phyloP scores from a whole-genome alignment of 2,113 vertebrate species.

The Cygnus buccinator region DNA sequence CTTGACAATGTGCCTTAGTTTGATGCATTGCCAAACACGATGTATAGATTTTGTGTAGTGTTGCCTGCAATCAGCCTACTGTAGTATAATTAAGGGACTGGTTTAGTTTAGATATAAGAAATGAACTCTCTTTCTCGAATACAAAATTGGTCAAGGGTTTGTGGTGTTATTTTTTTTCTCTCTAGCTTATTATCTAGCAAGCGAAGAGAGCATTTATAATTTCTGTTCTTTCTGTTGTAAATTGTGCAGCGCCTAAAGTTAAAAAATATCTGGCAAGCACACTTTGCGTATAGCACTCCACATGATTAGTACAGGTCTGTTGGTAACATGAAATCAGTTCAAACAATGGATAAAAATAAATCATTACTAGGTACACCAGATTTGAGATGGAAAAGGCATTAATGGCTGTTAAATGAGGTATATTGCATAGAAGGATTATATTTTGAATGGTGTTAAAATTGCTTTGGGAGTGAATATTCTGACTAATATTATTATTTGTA shows the following conservation, averaged over 20 bases:
- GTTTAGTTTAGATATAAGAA: constrained; percentile 12
- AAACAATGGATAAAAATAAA: constrained; percentile 72
- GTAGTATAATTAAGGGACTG: constrained; percentile 26
- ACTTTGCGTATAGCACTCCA: not conserved
- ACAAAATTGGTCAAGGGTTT: constrained; percentile 26
- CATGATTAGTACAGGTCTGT: constrained; percentile 39
- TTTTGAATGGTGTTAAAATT: constrained; percentile 69
- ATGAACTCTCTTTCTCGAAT: constrained; percentile 12
- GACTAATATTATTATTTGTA: constrained; percentile 62
- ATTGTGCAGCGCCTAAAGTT: not conserved
- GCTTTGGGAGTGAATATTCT: constrained; percentile 61
- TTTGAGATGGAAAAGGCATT: constrained; percentile 60
- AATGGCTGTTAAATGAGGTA: constrained; percentile 76
- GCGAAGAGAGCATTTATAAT: constrained; percentile 27
- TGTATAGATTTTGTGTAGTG: constrained; percentile 9
- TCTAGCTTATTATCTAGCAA: not conserved
- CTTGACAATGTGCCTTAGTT: not conserved
- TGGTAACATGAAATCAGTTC: constrained; percentile 47
- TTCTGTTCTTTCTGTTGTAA: constrained; percentile 38
- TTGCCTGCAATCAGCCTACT: constrained; percentile 50
- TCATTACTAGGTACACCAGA: constrained; percentile 67
- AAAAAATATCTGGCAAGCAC: constrained; percentile 29
- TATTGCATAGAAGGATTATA: constrained; percentile 67
- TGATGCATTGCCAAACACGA: constrained; percentile 44
- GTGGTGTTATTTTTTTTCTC: not conserved